Evolutionary conservation across 2,113 vertebrate species (phyloP), one percentile per base, ranked within the genome.

Genomic region (Archilochus colubris): DNA sequence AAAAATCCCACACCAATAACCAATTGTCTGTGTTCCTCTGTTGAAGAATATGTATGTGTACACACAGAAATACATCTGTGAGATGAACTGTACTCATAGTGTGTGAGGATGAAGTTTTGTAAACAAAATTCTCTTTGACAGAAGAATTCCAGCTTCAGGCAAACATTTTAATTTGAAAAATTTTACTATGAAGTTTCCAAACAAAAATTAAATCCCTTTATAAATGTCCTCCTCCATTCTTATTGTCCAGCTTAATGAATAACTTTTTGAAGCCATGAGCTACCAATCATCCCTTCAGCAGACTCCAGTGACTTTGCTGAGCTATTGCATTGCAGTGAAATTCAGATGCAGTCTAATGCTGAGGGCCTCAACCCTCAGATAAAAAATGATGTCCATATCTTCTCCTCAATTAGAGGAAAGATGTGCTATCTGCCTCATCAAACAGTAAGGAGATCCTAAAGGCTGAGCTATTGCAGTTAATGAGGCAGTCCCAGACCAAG

Each of bases 391-490:
- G 23, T 28, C 24, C 2, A 0, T 81, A 69, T 89, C 48, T 91
- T 62, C 83, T 94, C 75, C 79, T 89, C 69, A 94, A 96, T 96
- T 95, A 95, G 64, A 90, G 50, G n/a, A 44, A 69, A 88, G 85
- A 72, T 72, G 46, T 57, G 78, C 87, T 94, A 76, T 70, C 72
- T 89, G 93, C 69, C 59, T 86, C 81, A 90, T 93, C 92, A 91
- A 80, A 95, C 46, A 62, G 36, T 30, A 86, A 36, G 69, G 73
- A 87, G 78, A 84, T 88, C 86, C 74, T 92, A 83, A 93, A 96
- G 70, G 91, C 75, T 93, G 97, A 93, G 55, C 82, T 95, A 87
- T 85, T 91, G 89, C 86, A 94, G 93, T 81, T 96, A 97, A 97
- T 94, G 97, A 98, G 82, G 91, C 58, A 28, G 70, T 62, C 53